Percentiles rank a stretch among this genome's conserved stretches.
phyloP scores from a whole-genome alignment of 2,888 invertebrate species.

The Nebria salina region DNA sequence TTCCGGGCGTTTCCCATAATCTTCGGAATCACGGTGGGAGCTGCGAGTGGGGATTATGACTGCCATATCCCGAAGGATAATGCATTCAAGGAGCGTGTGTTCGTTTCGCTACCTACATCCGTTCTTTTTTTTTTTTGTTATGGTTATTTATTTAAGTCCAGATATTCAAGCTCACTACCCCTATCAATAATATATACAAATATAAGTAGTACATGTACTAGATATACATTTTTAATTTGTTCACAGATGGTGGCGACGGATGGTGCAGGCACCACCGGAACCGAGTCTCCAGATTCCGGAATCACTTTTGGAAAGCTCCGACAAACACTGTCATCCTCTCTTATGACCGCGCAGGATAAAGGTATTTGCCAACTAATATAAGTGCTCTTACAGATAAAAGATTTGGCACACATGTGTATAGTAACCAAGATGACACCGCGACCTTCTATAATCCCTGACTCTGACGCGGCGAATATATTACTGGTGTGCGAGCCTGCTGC shows the following conservation, averaged over 20 bases:
- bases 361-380: constrained; percentile 64
- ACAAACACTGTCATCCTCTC: constrained; percentile 82
- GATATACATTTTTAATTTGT: constrained; percentile 22
- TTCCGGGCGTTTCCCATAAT: constrained; percentile 31
- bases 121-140: too few relatives aligned
- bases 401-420: constrained; percentile 53
- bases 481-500: constrained; percentile 60
- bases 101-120: background rate
- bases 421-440: constrained; percentile 79
- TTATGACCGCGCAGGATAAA: constrained; percentile 86
- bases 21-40: constrained; percentile 35
- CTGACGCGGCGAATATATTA: constrained; percentile 54
- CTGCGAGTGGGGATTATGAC: constrained; percentile 21
- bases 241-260: constrained; percentile 86
- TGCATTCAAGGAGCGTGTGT: constrained; percentile 33
- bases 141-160: too few relatives aligned
- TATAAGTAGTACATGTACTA: background rate
- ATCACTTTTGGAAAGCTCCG: constrained; percentile 84
- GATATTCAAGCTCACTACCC: too few relatives aligned
- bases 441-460: constrained; percentile 67
- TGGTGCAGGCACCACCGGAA: constrained; percentile 68
- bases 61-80: constrained; percentile 31
- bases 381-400: too few relatives aligned
- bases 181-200: constrained; percentile 3
- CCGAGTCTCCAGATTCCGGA: constrained; percentile 74